These are phyloP conservation scores for Nestor notabilis DNA, from an alignment of 2,113 vertebrate genomes.

Conservation along the genomic window DNA sequence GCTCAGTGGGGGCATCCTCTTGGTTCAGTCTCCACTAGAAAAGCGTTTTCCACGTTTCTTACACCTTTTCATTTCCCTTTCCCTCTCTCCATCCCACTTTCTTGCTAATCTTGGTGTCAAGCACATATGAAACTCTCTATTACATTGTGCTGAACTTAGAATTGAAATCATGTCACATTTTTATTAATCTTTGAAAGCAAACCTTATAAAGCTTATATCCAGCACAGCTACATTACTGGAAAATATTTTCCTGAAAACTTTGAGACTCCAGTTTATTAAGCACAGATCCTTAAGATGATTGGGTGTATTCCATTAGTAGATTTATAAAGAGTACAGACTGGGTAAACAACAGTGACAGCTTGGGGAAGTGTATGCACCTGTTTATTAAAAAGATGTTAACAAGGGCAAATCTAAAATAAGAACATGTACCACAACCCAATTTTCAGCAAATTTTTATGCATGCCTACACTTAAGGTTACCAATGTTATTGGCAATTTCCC, in stretches of 20 bases:
- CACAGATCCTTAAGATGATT: constrained; percentile 66
- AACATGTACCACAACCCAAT: constrained; percentile 72
- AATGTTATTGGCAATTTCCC: constrained; percentile 70
- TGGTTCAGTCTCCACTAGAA: neutral
- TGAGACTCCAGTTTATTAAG: constrained; percentile 59
- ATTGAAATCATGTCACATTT: constrained; percentile 46
- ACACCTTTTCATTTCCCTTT: neutral
- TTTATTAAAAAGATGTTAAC: constrained; percentile 78
- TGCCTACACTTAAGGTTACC: constrained; percentile 74
- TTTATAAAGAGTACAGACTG: constrained; percentile 71
- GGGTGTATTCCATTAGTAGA: constrained; percentile 70
- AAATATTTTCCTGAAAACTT: constrained; percentile 74
- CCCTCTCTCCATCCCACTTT: neutral
- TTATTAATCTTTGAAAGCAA: constrained; percentile 52
- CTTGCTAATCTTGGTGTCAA: neutral
- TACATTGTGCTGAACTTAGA: constrained; percentile 44
- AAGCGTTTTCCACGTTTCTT: neutral
- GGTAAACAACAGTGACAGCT: constrained; percentile 78
- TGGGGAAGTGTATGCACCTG: constrained; percentile 79
- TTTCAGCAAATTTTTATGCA: constrained; percentile 74
- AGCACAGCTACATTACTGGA: constrained; percentile 34
- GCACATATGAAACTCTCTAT: neutral
- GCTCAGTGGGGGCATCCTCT: neutral
- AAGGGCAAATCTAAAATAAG: constrained; percentile 78
- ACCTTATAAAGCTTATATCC: neutral